phyloP scores from a whole-genome alignment of 64 coral and sea anemone species.

The Stichodactyla mertensii region DNA sequence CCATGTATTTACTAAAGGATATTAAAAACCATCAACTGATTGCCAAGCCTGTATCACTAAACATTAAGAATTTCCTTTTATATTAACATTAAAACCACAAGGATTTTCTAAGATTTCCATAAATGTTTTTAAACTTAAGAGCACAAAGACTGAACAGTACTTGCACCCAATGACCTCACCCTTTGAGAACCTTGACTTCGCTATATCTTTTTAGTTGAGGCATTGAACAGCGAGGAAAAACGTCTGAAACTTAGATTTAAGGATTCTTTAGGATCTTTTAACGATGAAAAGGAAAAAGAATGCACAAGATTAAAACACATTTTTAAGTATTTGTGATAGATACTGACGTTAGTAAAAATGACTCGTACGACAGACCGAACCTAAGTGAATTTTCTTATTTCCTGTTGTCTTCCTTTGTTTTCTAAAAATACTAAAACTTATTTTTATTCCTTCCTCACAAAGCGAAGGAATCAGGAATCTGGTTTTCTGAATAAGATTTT shows the following conservation, averaged over 20 bases:
- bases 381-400: background rate
- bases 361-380: background rate
- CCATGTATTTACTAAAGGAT: background rate
- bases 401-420: background rate
- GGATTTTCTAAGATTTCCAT: background rate
- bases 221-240: background rate
- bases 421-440: background rate
- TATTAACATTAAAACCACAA: slow-evolving; percentile 6
- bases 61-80: background rate
- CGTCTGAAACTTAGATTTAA: background rate
- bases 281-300: background rate
- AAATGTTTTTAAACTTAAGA: background rate
- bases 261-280: background rate
- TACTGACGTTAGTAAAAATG: background rate
- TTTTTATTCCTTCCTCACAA: background rate
- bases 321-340: background rate
- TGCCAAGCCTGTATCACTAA: slow-evolving; percentile 1
- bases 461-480: background rate
- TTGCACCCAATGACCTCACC: background rate
- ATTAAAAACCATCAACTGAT: background rate
- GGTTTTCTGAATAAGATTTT: background rate
- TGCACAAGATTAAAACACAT: background rate
- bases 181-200: background rate
- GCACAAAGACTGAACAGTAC: background rate
- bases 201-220: too few species aligned